Base-by-base conservation (phyloP, 1,140 invertebrate species). In the Cydia pomonella region DNA sequence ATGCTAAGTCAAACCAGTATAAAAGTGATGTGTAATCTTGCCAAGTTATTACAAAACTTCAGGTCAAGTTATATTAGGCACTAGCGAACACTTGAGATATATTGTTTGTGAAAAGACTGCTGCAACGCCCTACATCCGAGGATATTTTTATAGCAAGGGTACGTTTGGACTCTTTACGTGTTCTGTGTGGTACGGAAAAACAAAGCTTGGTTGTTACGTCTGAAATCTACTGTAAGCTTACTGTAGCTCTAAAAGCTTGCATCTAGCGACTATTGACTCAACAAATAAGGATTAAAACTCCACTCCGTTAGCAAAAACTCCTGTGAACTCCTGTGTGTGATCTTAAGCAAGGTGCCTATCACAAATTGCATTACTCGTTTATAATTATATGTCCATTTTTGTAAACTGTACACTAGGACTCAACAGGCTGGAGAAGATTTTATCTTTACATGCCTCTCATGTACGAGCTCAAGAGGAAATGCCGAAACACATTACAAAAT, bases 61-160 rank as follows among this genome's bases (percentile, higher is more conserved):
- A 23, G 21, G 53, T 59, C 53, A 21, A 21, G 0, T 59, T 59
- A 4, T 21, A 23, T 10, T 23, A 12, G 53, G 9, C 16, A 23
- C 7, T 3, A 59, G 21, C 7, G 21, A 53, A 5, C 7, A 21
- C 1, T 21, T 2, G 21, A 23, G 21, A n/a, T n/a, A 59, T 23
- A 23, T 23, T n/a, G 7, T 59, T 59, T 59, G 18, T 59, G 53
- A 59, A 23, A 9, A 59, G 21, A 6, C 53, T 23, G 53, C 25
- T 73, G 41, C 72, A 73, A 50, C 44, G 50, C 41, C 72, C 72
- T 73, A 73, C 50, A 38, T 69, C 64, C 64, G 64, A 69, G 41
- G 64, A 69, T 69, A 69, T 69, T 69, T 69, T 69, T 69, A 69
- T 33, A 41, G 29, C 53, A 59, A n/a, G 21, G 21, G 53, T 18